phyloP scores from a whole-genome alignment of 2,113 vertebrate species.

The Kryptolebias marmoratus region DNA sequence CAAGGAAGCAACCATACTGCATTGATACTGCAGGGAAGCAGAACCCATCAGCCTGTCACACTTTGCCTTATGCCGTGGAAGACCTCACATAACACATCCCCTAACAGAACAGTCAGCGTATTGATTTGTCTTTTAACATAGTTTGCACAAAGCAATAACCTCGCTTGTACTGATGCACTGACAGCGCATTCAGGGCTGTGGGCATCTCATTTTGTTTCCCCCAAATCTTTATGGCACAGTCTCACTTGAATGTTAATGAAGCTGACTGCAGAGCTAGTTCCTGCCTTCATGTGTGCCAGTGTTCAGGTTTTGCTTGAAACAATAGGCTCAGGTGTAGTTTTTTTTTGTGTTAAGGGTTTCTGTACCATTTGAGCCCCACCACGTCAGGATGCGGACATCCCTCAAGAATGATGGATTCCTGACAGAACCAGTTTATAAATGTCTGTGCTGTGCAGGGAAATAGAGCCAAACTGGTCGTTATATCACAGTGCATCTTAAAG shows the following conservation, averaged over 20 bases:
- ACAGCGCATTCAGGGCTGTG: neutral
- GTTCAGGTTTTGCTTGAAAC: too few species aligned
- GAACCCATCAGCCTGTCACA: conserved; percentile 30
- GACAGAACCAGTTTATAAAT: neutral
- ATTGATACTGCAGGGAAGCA: conserved; percentile 50
- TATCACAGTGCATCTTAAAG: neutral
- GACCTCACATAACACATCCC: conserved; percentile 39
- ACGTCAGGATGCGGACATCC: neutral
- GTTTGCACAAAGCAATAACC: neutral
- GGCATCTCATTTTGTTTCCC: neutral
- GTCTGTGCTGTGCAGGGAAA: neutral
- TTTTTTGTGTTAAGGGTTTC: too few species aligned
- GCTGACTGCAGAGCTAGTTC: neutral
- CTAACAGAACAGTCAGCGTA: conserved; percentile 43
- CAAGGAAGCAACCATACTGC: conserved; percentile 49
- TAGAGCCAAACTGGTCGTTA: neutral
- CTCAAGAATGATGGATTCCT: neutral
- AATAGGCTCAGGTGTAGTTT: too few species aligned
- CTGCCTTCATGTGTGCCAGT: too few species aligned
- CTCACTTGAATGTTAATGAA: conserved; percentile 65
- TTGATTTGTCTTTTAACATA: conserved; percentile 42
- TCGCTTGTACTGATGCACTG: neutral
- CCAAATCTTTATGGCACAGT: neutral
- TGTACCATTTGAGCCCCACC: neutral
- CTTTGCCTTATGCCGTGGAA: conserved; percentile 19